phyloP scores from a whole-genome alignment of 1,140 invertebrate species.

The Drosophila eugracilis region DNA sequence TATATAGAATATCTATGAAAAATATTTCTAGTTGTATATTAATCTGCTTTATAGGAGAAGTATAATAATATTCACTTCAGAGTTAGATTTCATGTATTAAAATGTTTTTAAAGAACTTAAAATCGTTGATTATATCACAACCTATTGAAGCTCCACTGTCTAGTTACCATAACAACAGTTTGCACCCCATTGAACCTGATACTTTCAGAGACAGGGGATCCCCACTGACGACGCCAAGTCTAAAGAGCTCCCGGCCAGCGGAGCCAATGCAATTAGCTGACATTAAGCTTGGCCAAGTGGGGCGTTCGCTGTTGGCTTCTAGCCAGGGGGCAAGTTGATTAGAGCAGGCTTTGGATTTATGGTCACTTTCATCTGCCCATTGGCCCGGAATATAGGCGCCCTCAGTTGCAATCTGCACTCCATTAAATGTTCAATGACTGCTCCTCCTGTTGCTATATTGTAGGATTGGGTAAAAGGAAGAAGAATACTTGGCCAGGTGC shows the following conservation, averaged over 20 bases:
- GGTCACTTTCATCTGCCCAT: conserved; percentile 16
- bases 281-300: conserved; percentile 50
- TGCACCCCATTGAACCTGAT: conserved; percentile 33
- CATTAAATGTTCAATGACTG: conserved; percentile 78
- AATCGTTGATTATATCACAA: not conserved
- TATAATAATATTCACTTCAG: too few species aligned
- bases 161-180: conserved; percentile 40
- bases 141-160: not conserved
- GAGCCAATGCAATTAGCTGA: conserved; percentile 58
- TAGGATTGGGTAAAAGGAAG: not conserved
- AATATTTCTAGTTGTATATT: not conserved
- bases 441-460: conserved; percentile 62
- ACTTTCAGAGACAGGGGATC: not conserved
- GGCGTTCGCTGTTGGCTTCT: conserved; percentile 37
- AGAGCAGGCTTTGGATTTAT: conserved; percentile 56
- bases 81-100: too few species aligned
- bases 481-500: conserved; percentile 25
- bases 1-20: not conserved
- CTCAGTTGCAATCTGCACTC: conserved; percentile 46
- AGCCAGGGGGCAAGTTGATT: conserved; percentile 39
- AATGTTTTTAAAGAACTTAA: too few species aligned
- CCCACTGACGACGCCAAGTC: conserved; percentile 29
- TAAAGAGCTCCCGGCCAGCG: conserved; percentile 34
- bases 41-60: not conserved
- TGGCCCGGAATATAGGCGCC: conserved; percentile 39